Evolutionary conservation across 2,113 vertebrate species (phyloP).

Genomic region (Cariama cristata): DNA sequence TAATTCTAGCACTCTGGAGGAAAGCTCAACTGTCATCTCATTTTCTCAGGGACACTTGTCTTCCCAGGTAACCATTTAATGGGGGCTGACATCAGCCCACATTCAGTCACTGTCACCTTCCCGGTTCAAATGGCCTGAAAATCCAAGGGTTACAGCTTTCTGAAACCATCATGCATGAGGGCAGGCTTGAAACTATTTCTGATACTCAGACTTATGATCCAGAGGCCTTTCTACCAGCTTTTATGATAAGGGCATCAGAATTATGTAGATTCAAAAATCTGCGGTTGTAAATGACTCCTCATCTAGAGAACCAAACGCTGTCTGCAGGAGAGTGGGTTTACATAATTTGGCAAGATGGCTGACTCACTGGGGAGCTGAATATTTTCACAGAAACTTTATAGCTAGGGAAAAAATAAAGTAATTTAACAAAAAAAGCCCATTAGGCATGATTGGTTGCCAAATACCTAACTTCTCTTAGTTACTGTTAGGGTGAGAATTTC

Average conservation of each 20-base stretch:
- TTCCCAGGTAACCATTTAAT: conserved; percentile 48
- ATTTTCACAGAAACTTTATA: background rate
- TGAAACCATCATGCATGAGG: conserved; percentile 52
- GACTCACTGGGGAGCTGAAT: background rate
- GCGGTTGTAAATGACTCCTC: background rate
- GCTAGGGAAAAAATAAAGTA: background rate
- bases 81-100: conserved; percentile 69
- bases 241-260: background rate
- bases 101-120: conserved; percentile 61
- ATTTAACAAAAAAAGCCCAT: background rate
- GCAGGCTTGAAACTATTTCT: background rate
- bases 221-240: background rate
- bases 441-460: background rate
- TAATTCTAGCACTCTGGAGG: conserved; percentile 52
- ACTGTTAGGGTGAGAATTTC: background rate
- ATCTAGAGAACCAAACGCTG: background rate
- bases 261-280: background rate
- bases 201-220: background rate
- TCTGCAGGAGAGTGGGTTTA: conserved; percentile 12
- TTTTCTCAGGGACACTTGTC: conserved; percentile 45
- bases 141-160: conserved; percentile 70
- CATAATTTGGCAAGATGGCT: conserved; percentile 30
- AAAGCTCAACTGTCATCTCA: conserved; percentile 42
- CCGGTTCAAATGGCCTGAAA: conserved; percentile 57
- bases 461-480: background rate